Conservation (phyloP, 2,797 vertebrate genomes). For the Pipistrellus pygmaeus region DNA sequence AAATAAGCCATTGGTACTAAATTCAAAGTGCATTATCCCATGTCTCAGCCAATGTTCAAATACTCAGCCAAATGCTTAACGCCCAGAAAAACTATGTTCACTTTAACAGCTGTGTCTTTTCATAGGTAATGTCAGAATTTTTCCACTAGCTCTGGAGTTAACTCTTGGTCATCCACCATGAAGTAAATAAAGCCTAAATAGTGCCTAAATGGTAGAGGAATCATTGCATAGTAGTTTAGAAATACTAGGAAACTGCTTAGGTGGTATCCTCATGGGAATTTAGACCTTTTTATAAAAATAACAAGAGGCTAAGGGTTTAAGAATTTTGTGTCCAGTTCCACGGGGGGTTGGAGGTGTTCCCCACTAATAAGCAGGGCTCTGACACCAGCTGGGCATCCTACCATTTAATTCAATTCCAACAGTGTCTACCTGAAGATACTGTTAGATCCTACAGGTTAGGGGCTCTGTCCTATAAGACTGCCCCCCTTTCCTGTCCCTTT, state of each 20-base stretch:
- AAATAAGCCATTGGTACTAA: constrained; percentile 50
- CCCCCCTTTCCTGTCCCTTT: background rate
- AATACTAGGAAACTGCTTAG: background rate
- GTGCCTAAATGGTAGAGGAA: background rate
- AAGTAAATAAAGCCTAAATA: background rate
- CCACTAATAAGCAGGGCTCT: background rate
- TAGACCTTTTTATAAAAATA: background rate
- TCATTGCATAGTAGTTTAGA: background rate
- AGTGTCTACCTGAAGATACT: background rate
- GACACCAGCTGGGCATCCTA: background rate
- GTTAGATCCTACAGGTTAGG: background rate
- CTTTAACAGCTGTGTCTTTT: constrained; percentile 49
- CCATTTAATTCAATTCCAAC: background rate
- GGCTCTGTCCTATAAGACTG: background rate
- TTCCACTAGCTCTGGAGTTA: constrained; percentile 10
- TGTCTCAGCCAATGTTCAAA: constrained; percentile 50
- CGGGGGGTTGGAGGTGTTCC: background rate
- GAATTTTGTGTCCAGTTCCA: background rate
- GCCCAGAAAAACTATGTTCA: constrained; percentile 36
- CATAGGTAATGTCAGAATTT: background rate
- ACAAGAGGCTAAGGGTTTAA: background rate
- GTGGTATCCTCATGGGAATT: background rate
- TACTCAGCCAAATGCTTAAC: constrained; percentile 66
- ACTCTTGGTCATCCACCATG: background rate
- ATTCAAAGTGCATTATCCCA: constrained; percentile 52